Evolutionary conservation across 2,797 vertebrate genomes (phyloP), one percentile per base, ranked within the genome.

Genomic region (Sandelia bainsii): DNA sequence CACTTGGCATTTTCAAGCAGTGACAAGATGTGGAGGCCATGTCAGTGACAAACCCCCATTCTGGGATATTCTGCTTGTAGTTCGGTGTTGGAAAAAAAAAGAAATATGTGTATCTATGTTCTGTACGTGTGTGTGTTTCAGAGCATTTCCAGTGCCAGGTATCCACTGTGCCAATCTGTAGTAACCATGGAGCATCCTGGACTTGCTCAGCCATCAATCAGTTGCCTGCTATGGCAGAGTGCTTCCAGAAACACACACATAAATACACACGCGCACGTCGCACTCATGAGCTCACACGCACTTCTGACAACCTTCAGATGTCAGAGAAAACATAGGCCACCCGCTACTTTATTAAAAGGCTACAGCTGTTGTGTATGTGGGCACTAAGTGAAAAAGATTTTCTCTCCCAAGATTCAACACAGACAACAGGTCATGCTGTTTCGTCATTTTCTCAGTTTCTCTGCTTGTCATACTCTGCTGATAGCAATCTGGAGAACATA

Each of bases 141-240:
- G 34, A 73, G 66, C 22, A 20, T 20, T 71, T 66, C 22, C 9
- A 22, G 20, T 80, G 92, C 92, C 91, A 93, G 88, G 66, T 87
- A 80, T 84, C 89, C 27, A 32, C 86, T 90, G 91, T 88, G 91
- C 86, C 91, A 92, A 91, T 93, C 91, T 93, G 90, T 93, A 86
- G 86, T 84, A 77, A 77, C 89, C 81, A 75, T 60, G 81, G 84
- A 86, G 86, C 71, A 89, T 87, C 85, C 87, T 81, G 89, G 85
- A 80, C 76, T 70, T 77, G 80, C 83, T 74, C 81, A 66, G 83
- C 83, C 89, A 93, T 94, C 93, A 92, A 92, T 94, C 92, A 93
- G 84, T 79, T 45, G 51, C 80, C 83, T 81, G 84, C 88, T 85
- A 89, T 56, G 84, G 72, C 61, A 74, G 66, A 82, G 71, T 64